These are phyloP conservation scores for Nycticorax nycticorax DNA, from an alignment of 2,113 vertebrate genomes.

Conservation along the genomic window DNA sequence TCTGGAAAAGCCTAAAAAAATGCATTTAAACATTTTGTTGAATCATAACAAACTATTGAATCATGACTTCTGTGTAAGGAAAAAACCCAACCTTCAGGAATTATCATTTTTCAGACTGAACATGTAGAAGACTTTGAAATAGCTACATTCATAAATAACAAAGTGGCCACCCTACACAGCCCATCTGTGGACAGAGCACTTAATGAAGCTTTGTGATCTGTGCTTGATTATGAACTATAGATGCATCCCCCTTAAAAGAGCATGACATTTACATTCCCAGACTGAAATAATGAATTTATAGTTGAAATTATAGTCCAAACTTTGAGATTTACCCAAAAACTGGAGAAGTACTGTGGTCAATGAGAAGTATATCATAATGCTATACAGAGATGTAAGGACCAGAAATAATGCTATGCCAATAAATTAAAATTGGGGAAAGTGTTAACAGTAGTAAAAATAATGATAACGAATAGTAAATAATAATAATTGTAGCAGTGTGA, in stretches of 20 bases:
- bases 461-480: neutral
- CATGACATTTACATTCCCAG: neutral
- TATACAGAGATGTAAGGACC: neutral
- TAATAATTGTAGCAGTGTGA: neutral
- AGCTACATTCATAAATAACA: neutral
- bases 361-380: rapidly evolving
- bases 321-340: neutral
- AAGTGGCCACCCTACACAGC: neutral
- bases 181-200: neutral
- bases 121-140: neutral
- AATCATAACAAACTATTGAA: neutral
- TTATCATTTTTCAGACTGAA: neutral
- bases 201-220: neutral
- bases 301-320: neutral
- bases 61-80: neutral
- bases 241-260: neutral
- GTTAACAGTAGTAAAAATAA: neutral
- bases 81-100: neutral
- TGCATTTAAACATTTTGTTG: neutral
- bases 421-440: neutral
- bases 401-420: neutral
- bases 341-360: neutral
- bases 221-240: neutral
- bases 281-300: neutral
- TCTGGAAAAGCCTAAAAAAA: neutral